Conservation (phyloP, 2,113 vertebrate species). For the Redunca redunca region DNA sequence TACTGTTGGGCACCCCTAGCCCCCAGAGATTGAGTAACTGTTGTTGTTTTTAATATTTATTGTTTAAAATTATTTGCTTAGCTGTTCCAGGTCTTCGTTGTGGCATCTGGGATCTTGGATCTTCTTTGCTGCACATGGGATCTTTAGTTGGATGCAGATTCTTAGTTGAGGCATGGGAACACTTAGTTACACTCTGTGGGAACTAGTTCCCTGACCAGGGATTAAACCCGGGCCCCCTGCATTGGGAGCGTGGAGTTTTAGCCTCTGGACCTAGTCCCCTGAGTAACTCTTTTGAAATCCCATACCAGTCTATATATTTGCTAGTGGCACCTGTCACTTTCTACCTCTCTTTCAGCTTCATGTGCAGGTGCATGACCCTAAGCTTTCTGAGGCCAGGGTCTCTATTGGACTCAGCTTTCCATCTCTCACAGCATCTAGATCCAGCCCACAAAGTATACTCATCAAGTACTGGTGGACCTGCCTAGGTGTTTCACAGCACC, state of each 20-base stretch:
- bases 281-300: background rate
- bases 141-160: background rate
- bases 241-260: background rate
- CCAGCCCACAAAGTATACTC: background rate
- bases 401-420: background rate
- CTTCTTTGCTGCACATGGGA: background rate
- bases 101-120: background rate
- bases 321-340: background rate
- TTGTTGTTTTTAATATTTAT: background rate
- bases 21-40: background rate
- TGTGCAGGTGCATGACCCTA: rapidly evolving
- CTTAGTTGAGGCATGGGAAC: background rate
- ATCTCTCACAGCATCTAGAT: background rate
- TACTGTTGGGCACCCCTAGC: background rate
- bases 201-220: background rate
- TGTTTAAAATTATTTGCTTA: background rate
- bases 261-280: background rate
- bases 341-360: background rate
- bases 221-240: background rate
- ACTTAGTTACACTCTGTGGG: background rate
- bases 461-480: background rate
- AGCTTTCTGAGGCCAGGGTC: background rate
- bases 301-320: background rate
- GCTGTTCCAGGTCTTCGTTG: background rate
- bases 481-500: background rate